Evolutionary conservation across 2,888 invertebrate genomes (phyloP), one percentile per base, ranked within the genome.

Genomic region (Camptogramma bilineatum): DNA sequence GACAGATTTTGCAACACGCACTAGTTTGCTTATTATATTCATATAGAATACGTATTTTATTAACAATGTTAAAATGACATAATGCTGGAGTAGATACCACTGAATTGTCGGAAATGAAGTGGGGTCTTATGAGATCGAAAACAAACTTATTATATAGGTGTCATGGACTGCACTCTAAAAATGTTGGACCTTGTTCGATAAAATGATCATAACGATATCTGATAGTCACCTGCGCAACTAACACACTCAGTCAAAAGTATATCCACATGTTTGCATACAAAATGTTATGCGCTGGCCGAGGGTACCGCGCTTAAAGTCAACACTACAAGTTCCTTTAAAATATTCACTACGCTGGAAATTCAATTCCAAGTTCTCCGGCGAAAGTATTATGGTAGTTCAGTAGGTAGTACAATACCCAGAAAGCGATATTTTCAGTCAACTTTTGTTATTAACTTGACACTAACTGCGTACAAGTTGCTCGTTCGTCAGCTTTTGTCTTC

Each of bases 281-380:
- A 78, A 83, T 75, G 76, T 72, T 75, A 75, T 73, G 74, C 73
- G 71, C 72, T 72, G 71, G 69, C 69, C 69, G 66, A 69, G 65
- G 69, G 68, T 73, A 74, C 80, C 76, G 71, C 77, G 78, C 77
- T 80, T 76, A 82, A 81, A 85, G 82, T 86, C 83, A 85, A 86
- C 85, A 85, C 70, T 65, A 69, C 74, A 66, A 70, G 71, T 70
- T 75, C 75, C 72, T 79, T 83, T 88, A 76, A 86, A 87, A 86
- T 88, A 88, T 88, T 86, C 84, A 86, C 79, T 75, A 80, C 73
- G 78, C 78, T 82, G 81, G 74, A 86, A 89, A 88, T 88, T 87
- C 84, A 87, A 87, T 88, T 87, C 85, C 80, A 83, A 85, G 83
- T 85, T 86, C 84, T 72, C 80, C 73, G 77, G 78, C 74, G 72